These are phyloP conservation scores for Drosophila takahashii DNA, from an alignment of 1,140 invertebrate species.

Conservation along the genomic window DNA sequence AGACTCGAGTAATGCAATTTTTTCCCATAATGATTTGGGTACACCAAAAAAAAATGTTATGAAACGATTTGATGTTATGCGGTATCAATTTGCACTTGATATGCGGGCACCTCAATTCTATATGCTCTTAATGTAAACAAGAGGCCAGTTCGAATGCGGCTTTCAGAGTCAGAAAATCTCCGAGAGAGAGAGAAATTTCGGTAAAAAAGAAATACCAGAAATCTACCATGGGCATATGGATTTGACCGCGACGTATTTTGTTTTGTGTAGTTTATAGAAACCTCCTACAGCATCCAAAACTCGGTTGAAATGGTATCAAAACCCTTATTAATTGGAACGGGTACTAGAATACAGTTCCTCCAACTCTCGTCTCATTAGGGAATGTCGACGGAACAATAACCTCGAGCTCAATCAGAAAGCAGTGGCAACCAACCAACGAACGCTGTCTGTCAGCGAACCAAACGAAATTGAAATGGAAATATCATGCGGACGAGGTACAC, in stretches of 20 bases:
- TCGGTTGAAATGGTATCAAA: neutral
- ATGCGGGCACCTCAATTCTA: no score
- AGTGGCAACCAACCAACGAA: constrained; percentile 13
- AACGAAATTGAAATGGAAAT: constrained; percentile 61
- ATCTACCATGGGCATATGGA: no score
- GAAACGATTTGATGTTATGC: no score
- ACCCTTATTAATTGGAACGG: constrained; percentile 16
- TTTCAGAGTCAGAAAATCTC: no score
- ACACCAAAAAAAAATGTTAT: no score
- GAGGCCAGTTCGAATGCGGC: no score
- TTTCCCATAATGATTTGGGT: neutral
- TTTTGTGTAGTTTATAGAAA: neutral
- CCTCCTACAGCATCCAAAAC: no score
- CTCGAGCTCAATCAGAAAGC: constrained; percentile 26
- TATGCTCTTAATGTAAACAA: no score
- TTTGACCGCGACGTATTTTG: no score
- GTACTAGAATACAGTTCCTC: constrained; percentile 2
- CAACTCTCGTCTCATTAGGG: constrained; percentile 19
- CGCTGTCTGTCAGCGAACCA: constrained; percentile 16
- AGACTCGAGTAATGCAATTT: constrained; percentile 2
- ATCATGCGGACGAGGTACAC: constrained; percentile 26
- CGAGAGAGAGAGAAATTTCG: no score
- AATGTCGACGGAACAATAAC: constrained; percentile 19
- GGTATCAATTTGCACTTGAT: no score
- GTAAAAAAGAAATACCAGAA: no score